These are phyloP conservation scores for Lates calcarifer DNA, from an alignment of 2,113 vertebrate genomes.

Conservation along the genomic window DNA sequence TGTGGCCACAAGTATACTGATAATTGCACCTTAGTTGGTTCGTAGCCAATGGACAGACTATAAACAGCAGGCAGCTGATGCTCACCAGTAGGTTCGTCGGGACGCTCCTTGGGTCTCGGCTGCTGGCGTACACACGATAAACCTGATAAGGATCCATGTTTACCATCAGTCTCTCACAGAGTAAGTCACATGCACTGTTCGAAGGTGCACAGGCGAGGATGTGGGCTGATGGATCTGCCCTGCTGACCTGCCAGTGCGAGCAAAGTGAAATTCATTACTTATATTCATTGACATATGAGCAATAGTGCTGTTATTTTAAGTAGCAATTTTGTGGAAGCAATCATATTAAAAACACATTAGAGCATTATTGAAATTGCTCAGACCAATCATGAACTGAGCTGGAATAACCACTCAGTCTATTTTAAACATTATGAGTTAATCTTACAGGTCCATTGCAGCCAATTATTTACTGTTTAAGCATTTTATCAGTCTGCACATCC, in stretches of 20 bases:
- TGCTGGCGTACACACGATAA: conserved; percentile 89
- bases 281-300: background rate
- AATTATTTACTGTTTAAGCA: background rate
- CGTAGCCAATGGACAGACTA: background rate
- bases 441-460: background rate
- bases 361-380: conserved; percentile 1
- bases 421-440: background rate
- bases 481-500: background rate
- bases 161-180: conserved; percentile 88
- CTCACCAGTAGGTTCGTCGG: conserved; percentile 87
- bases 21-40: background rate
- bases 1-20: background rate
- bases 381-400: background rate
- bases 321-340: background rate
- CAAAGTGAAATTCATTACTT: background rate
- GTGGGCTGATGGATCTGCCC: conserved; percentile 55
- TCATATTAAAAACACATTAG: conserved; percentile 2
- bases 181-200: conserved; percentile 92
- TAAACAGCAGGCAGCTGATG: background rate
- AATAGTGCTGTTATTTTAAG: background rate
- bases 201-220: conserved; percentile 93
- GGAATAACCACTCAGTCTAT: background rate
- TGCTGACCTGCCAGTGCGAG: conserved; percentile 47
- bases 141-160: conserved; percentile 81
- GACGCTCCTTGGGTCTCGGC: conserved; percentile 82